phyloP scores from a whole-genome alignment of 1,140 invertebrate genomes.

The Drosophila arizonae region DNA sequence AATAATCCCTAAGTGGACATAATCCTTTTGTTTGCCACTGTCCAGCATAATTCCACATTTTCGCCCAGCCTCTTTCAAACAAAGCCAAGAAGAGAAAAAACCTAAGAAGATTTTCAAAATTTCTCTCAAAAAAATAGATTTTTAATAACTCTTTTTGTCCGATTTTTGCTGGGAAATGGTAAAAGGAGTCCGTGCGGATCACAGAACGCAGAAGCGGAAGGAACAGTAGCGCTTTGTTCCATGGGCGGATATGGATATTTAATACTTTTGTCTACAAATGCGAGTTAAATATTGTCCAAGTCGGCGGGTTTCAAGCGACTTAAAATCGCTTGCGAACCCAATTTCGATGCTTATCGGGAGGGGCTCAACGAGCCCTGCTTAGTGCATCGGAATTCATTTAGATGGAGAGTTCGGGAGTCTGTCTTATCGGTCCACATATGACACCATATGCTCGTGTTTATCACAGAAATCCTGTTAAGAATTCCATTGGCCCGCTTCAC shows the following conservation, averaged over 20 bases:
- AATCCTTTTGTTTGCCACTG: constrained; percentile 71
- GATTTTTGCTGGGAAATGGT: constrained; percentile 28
- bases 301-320: constrained; percentile 44
- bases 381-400: not conserved
- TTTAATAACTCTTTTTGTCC: constrained; percentile 66
- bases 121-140: constrained; percentile 29
- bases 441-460: constrained; percentile 64
- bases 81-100: constrained; percentile 1
- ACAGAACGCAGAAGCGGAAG: constrained; percentile 13
- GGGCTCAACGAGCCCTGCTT: not conserved
- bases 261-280: constrained; percentile 63
- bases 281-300: constrained; percentile 57
- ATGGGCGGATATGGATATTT: constrained; percentile 78
- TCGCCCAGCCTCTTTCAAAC: constrained; percentile 29
- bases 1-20: constrained; percentile 78
- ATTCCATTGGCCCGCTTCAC: constrained; percentile 58
- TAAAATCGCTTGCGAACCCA: not conserved
- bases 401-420: not conserved
- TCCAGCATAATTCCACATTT: constrained; percentile 46
- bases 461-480: constrained; percentile 50
- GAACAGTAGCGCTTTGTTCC: constrained; percentile 62
- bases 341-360: constrained; percentile 46
- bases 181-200: constrained; percentile 33
- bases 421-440: constrained; percentile 32
- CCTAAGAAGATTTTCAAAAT: constrained; percentile 32